These are phyloP conservation scores for Ariolimax columbianus DNA, from an alignment of 2,888 invertebrate species.

Conservation along the genomic window DNA sequence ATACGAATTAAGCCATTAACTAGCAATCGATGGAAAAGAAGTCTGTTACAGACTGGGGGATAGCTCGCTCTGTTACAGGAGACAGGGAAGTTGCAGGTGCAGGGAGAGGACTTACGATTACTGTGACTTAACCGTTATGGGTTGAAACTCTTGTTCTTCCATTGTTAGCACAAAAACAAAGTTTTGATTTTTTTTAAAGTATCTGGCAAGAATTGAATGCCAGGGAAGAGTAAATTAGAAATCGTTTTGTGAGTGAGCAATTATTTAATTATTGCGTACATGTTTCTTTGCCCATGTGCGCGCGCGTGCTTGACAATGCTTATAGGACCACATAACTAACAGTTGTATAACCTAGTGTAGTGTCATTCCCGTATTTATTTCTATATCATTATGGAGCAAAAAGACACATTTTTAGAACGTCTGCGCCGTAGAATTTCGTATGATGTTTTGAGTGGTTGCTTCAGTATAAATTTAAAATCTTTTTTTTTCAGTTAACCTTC, in stretches of 20 bases:
- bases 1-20: slow-evolving; percentile 24
- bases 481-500: too few species aligned
- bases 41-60: background rate
- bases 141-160: background rate
- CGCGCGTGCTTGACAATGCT: background rate
- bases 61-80: background rate
- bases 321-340: too few species aligned
- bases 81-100: slow-evolving; percentile 25
- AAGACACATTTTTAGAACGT: too few species aligned
- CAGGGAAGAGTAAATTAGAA: background rate
- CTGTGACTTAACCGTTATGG: background rate
- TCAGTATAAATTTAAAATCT: too few species aligned
- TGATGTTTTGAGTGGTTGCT: too few species aligned
- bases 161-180: background rate
- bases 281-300: background rate
- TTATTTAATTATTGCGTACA: background rate
- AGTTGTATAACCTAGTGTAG: too few species aligned
- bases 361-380: too few species aligned
- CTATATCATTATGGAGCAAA: too few species aligned
- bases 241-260: background rate
- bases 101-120: background rate
- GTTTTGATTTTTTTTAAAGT: background rate
- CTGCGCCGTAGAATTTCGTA: too few species aligned
- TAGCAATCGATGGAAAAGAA: slow-evolving; percentile 1
- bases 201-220: background rate